Conservation (phyloP, 2,888 invertebrate genomes). For the Drosophila robusta region DNA sequence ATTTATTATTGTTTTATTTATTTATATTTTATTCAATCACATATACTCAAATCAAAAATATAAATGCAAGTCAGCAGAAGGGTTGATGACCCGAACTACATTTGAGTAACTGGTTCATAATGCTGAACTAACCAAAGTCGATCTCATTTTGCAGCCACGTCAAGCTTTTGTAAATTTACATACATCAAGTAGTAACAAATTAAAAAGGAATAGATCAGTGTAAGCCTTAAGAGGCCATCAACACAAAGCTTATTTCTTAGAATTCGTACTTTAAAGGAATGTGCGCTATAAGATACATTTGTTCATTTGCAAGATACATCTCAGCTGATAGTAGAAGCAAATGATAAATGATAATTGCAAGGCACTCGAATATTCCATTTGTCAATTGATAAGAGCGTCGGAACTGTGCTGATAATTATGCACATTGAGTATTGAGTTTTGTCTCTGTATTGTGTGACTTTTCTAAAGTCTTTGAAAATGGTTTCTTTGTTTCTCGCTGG, state of each 20-base stretch:
- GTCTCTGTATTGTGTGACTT: background rate
- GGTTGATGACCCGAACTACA: background rate
- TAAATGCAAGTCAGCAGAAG: background rate
- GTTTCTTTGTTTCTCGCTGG: conserved; percentile 20
- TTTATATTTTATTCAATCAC: too few species aligned
- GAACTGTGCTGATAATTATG: conserved; percentile 40
- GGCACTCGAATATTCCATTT: conserved; percentile 40
- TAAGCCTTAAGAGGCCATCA: background rate
- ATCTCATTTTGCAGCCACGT: background rate
- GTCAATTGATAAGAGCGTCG: conserved; percentile 51
- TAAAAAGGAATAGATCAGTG: too few species aligned
- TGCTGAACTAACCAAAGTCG: background rate
- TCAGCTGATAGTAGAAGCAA: conserved; percentile 26
- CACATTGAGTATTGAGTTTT: conserved; percentile 29
- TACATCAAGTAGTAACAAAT: background rate
- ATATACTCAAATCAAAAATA: too few species aligned
- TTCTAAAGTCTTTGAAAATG: conserved; percentile 14
- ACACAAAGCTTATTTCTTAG: background rate
- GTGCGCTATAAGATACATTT: conserved; percentile 26
- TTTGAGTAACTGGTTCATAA: background rate
- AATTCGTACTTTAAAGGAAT: background rate
- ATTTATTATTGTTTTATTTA: too few species aligned
- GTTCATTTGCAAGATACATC: conserved; percentile 32
- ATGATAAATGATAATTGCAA: conserved; percentile 46
- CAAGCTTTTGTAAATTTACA: background rate